Evolutionary conservation across 2,797 vertebrate genomes (phyloP), one percentile per base, ranked within the genome.

Genomic region (Anabas testudineus): DNA sequence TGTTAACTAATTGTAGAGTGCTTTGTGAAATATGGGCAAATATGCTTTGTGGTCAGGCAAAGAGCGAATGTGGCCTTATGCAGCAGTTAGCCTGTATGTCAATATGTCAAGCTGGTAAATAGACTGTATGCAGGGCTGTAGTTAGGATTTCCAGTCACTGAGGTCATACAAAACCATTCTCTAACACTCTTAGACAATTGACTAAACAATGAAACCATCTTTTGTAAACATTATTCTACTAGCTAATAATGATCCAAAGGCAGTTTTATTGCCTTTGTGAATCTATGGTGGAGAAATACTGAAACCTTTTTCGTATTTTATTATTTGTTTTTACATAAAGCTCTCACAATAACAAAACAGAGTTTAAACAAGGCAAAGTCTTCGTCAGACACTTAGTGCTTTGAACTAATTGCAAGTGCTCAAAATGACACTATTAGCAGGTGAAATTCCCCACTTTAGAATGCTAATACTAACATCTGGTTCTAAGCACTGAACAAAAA

Each of bases 1-100:
- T 88, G 91, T 90, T 94, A 92, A 90, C 86, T 92, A 92, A 92
- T 91, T 93, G 88, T 88, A 78, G 74, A 83, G 86, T 58, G 81
- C 87, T 91, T 87, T 82, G 75, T 86, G 81, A 91, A 90, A 92
- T 67, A 86, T 81, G 68, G 72, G 78, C 52, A 87, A 91, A 90
- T 84, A 87, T 86, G 78, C 76, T 83, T 80, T 88, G 71, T 68
- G 75, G 74, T 79, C 62, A 69, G 69, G 69, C 68, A 77, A 53
- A 84, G 58, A 62, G 68, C 66, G 63, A 84, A 70, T 73, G 57
- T 69, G 51, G 62, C 67, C 69, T 78, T 75, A 83, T 59, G 78
- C 68, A 76, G 22, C 63, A 61, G 78, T 74, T 67, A 51, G 56
- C 65, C 46, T 67, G 18, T 67, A 67, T 81, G 65, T 56, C 57